These are phyloP conservation scores for Acestrorhynchus altus DNA, from an alignment of 2,797 vertebrate genomes.

Conservation along the genomic window DNA sequence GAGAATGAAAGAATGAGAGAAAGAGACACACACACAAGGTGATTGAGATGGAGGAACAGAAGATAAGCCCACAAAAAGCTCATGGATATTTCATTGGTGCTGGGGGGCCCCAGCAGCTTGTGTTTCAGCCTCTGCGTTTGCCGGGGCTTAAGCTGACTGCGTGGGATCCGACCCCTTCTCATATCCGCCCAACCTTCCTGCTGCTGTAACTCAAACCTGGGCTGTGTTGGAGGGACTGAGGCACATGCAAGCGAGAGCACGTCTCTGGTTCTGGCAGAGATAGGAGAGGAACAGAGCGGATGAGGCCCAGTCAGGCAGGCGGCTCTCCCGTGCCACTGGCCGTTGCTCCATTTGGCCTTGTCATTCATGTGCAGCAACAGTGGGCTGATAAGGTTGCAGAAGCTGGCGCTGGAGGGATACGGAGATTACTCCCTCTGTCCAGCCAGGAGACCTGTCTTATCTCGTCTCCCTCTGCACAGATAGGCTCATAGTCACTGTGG, in stretches of 20 bases:
- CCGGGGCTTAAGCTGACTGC: slow-evolving; percentile 27
- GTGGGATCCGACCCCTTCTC: slow-evolving; percentile 25
- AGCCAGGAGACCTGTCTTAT: slow-evolving; percentile 12
- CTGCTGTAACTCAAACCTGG: slow-evolving; percentile 51
- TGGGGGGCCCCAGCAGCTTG: slow-evolving; percentile 40
- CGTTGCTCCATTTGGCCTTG: slow-evolving; percentile 20
- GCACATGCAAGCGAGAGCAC: slow-evolving; percentile 16
- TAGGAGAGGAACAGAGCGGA: slow-evolving; percentile 3
- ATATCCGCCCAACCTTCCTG: slow-evolving; percentile 30
- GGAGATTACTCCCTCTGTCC: background rate
- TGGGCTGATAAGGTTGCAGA: slow-evolving; percentile 30
- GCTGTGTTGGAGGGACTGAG: slow-evolving; percentile 42
- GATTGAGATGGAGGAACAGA: slow-evolving; percentile 12
- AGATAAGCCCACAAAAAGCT: slow-evolving; percentile 48
- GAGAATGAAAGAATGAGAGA: slow-evolving; percentile 2
- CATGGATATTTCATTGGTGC: slow-evolving; percentile 57
- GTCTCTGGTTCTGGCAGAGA: slow-evolving; percentile 35
- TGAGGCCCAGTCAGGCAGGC: slow-evolving; percentile 14
- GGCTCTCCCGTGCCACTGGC: slow-evolving; percentile 9
- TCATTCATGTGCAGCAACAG: slow-evolving; percentile 17
- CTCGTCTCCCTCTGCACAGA: slow-evolving; percentile 3
- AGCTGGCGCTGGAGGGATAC: background rate
- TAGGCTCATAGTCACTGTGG: background rate
- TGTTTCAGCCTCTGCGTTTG: slow-evolving; percentile 45
- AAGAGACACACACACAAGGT: no score